Base-by-base conservation (phyloP, 2,888 invertebrate species). In the Cheiracanthium punctorium region DNA sequence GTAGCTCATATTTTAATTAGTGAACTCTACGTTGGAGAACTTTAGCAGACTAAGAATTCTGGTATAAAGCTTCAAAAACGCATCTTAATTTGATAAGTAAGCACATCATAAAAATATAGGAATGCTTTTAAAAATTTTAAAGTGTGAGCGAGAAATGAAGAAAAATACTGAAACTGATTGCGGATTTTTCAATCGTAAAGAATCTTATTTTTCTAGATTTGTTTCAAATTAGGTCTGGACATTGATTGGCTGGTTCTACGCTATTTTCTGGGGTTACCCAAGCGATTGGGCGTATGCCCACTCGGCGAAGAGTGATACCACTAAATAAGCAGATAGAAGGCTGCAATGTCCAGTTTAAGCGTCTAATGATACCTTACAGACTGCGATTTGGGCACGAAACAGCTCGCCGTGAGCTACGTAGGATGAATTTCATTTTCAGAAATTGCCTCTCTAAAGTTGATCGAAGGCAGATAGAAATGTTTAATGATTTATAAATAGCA, bases 271-370 rank as follows among this genome's bases (percentile, higher is more conserved):
- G 24, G 5, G 24, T 58, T 58, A 12, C 58, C 17, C 58, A 58
- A 58, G 58, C 58, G 24, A 17, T 24, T 24, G 58, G 58, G 58
- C 58, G 58, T 58, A 24, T 58, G 58, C 58, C 24, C 24, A 24
- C 24, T 48, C 24, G 20, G 58, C 58, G 24, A 58, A 20, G 24
- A 58, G 24, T 58, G 58, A 58, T 58, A 58, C 5, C 58, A 58
- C 58, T 58, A 24, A 58, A 58, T 58, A 58, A 58, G 58, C 58
- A 58, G 58, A 58, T 58, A 58, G 58, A 58, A 58, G 24, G 58
- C 58, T 58, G 58, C 58, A 12, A 17, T 48, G 48, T 48, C 48
- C 48, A 48, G 24, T 48, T 5, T 17, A 17, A 2, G 10, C 48
- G 17, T 58, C 24, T 58, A 58, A 58, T 58, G 58, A 58, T 58